Base-by-base conservation (phyloP, 2,888 invertebrate genomes). In the Heliconius ismenius region DNA sequence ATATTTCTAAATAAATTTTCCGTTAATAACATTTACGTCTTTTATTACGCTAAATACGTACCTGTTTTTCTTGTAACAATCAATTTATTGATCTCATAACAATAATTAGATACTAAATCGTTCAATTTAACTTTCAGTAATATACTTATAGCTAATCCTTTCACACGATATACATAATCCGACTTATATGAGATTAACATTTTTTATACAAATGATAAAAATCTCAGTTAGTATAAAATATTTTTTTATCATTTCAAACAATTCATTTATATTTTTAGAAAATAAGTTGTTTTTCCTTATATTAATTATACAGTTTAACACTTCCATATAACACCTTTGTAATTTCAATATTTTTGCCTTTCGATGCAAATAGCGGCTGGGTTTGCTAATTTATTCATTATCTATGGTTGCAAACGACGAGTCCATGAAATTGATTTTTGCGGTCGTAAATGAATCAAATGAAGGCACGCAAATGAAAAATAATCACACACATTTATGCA, bases 301-400 rank as follows among this genome's bases (percentile, higher is more conserved):
- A 13, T 24, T 54, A 11, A 32, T 49, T 32, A 54, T n/a, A 70
- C 54, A 70, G 32, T 70, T 70, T 54, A 70, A 70, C 69, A 70
- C 69, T n/a, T 70, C 39, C 36, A 58, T 70, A 58, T 54, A 32
- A 70, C 58, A 58, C 70, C 32, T 32, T 58, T 58, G n/a, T 24
- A 70, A 32, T 70, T n/a, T 36, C 7, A n/a, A 70, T n/a, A 32
- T n/a, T 58, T 32, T 28, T 32, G 24, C 32, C 4, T 58, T 58
- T 58, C 15, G n/a, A 70, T 70, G 58, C 24, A 58, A 70, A 70
- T 58, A n/a, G 58, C 32, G 58, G 58, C 72, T 65, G 76, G 39
- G 67, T 76, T 60, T 21, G 64, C 72, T 65, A 73, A 73, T 73
- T 76, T 76, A 73, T 76, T 72, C 72, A 73, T 73, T 64, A 64